Conservation (phyloP, 2,797 vertebrate genomes). For the Melanotaenia nigrans region DNA sequence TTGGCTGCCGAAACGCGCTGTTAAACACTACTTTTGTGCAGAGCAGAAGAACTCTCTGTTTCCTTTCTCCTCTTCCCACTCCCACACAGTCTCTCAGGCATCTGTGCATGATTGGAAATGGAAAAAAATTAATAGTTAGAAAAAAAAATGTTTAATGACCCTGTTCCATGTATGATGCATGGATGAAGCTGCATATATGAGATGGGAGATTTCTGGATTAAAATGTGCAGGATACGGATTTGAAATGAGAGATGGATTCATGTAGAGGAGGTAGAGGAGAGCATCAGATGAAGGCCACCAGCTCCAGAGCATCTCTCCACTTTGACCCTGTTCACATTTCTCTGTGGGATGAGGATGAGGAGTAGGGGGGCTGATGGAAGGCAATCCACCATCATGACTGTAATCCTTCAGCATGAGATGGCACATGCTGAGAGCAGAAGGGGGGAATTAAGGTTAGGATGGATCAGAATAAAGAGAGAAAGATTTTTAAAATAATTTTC, state of each 20-base stretch:
- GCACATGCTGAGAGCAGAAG: conserved; percentile 34
- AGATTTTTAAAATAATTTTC: background rate
- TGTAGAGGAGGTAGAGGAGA: background rate
- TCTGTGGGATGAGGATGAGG: conserved; percentile 11
- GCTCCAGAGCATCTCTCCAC: conserved; percentile 9
- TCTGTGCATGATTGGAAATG: background rate
- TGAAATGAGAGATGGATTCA: background rate
- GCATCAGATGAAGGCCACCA: conserved; percentile 18
- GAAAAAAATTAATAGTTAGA: background rate
- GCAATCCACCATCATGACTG: conserved; percentile 17
- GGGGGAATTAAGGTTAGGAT: conserved; percentile 23
- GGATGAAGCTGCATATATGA: background rate
- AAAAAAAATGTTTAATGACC: conserved; percentile 14
- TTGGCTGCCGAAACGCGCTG: background rate
- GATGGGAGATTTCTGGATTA: conserved; percentile 6
- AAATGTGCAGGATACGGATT: background rate
- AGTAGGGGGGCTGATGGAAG: conserved; percentile 14
- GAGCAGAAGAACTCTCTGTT: conserved; percentile 3
- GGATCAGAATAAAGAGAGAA: conserved; percentile 20
- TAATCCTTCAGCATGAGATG: conserved; percentile 54
- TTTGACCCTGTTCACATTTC: conserved; percentile 8
- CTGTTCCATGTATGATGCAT: conserved; percentile 6
- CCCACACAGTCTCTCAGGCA: background rate
- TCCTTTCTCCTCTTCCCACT: background rate
- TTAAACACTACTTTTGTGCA: conserved; percentile 8